Evolutionary conservation across 2,888 invertebrate genomes (phyloP), one percentile per base, ranked within the genome.

Genomic region (Scotopteryx bipunctaria): DNA sequence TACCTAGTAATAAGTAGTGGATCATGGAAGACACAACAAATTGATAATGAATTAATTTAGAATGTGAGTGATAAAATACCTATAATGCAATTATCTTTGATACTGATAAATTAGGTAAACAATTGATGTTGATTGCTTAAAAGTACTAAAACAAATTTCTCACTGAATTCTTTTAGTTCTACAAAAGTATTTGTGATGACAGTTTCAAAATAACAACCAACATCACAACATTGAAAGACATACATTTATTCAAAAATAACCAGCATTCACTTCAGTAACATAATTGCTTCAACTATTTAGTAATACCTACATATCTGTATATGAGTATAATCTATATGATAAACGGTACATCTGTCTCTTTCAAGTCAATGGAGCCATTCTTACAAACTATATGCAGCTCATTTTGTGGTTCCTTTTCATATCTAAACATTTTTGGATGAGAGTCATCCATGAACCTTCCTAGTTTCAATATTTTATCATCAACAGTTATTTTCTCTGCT

Each of bases 381-480:
- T 84, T 88, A 81, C 91, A 91, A 37, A 90, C 91, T 79, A 91
- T 81, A 46, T 89, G 82, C 57, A 91, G 73, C 61, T 91, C 91
- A 65, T 86, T 78, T 6, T 79, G 71, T 0, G 83, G 83, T 58
- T 88, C 83, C 56, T 82, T 82, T 49, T 87, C 87, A 68, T 78
- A 89, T 52, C 90, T 74, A 67, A 91, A 91, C 68, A 85, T 74
- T 55, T 87, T 81, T 6, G 90, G 90, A 59, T 86, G 82, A 0
- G 87, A 78, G 57, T 91, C 91, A 61, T 90, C 89, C 86, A 90
- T 86, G 54, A 91, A 83, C 48, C 88, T 76, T 1, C 91, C 91
- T 9, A 85, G 59, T 47, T 88, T 87, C 64, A 88, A 57, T 46
- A 91, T 84, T 60, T 82, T 86, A n/a, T 81, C 78, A 66, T 90